These are phyloP conservation scores for Tetragonula carbonaria DNA, from an alignment of 2,888 invertebrate species.

Conservation along the genomic window DNA sequence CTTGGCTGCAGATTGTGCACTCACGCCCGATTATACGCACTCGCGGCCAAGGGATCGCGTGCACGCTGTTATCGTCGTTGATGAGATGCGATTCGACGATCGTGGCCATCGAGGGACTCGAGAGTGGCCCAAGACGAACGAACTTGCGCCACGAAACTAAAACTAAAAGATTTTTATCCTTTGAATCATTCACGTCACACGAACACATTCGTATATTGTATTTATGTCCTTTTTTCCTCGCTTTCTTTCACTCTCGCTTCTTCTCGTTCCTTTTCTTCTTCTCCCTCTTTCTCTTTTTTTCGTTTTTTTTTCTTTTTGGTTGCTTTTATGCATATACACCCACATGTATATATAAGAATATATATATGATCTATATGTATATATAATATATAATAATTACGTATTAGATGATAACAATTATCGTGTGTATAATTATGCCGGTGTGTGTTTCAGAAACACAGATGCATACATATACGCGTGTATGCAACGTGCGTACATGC, in stretches of 20 bases:
- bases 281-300: conserved; percentile 6
- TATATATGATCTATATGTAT: conserved; percentile 38
- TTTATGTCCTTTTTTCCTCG: neutral
- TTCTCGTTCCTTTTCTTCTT: neutral
- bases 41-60: neutral
- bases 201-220: conserved; percentile 4
- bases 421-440: conserved; percentile 35
- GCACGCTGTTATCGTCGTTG: neutral
- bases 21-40: neutral
- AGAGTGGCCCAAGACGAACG: neutral
- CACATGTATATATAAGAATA: conserved; percentile 54
- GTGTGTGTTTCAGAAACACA: conserved; percentile 21
- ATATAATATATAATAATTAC: conserved; percentile 48
- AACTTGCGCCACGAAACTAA: neutral
- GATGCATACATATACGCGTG: conserved; percentile 17
- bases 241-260: neutral
- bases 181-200: neutral
- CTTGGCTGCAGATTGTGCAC: conserved; percentile 16
- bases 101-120: neutral
- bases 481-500: conserved; percentile 4
- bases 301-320: neutral
- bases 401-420: conserved; percentile 45
- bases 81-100: neutral
- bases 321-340: conserved; percentile 39
- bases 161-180: conserved; percentile 5